Conservation (phyloP, 2,113 vertebrate genomes). For the Alligator sinensis region DNA sequence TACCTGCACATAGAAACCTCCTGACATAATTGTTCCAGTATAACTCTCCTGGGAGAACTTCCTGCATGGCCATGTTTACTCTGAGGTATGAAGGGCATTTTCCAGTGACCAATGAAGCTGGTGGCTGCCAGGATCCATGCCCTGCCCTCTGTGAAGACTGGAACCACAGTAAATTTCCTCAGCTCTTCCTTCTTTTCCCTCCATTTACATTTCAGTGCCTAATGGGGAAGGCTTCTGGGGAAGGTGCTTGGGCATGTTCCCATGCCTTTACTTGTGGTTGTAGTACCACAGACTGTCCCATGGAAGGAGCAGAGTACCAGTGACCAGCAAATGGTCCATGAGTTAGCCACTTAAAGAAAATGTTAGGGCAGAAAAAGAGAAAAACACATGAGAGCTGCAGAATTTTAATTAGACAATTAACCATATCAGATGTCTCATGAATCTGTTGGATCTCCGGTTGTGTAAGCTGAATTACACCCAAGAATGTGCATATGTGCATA, state of each 20-base stretch:
- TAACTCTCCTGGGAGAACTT: no score
- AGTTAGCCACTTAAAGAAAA: neutral
- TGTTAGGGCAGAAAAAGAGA: neutral
- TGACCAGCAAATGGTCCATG: no score
- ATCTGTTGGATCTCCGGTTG: neutral
- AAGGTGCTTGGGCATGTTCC: neutral
- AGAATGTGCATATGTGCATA: neutral
- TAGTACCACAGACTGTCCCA: neutral
- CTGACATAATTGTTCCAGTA: no score
- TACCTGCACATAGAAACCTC: no score
- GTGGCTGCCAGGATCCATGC: no score
- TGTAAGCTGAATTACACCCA: neutral
- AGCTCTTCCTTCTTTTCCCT: neutral
- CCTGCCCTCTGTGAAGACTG: no score
- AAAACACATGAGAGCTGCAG: neutral
- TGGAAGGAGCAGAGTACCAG: neutral
- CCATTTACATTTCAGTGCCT: neutral
- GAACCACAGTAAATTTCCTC: neutral
- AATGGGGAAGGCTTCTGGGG: neutral
- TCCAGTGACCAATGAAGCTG: no score
- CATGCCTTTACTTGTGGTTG: neutral
- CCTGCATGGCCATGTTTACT: no score
- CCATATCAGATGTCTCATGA: neutral
- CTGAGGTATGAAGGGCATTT: no score
- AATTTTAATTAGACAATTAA: neutral